A percentile compares a stretch with the other conserved stretches of the same genome.
phyloP scores from a whole-genome alignment of 2,888 invertebrate species.

The Drosophila flavopinicola region DNA sequence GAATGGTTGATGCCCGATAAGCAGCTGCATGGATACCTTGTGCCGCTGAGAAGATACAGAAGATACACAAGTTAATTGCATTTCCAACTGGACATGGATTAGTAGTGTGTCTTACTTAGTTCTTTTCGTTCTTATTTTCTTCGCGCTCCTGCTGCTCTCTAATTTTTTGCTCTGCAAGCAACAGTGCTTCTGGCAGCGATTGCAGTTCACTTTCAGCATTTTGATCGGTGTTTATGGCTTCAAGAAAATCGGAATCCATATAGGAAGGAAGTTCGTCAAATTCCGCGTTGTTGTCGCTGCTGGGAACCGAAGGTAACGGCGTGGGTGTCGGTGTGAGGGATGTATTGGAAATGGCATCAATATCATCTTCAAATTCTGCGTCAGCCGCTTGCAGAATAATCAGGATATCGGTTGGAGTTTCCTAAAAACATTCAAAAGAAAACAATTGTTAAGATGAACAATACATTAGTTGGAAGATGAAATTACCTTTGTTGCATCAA shows the following conservation, averaged over 20 bases:
- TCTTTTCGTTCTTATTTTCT: constrained; percentile 21
- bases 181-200: constrained; percentile 16
- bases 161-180: constrained; percentile 11
- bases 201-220: constrained; percentile 16
- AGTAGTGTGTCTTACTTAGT: constrained; percentile 33
- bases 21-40: background rate
- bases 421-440: constrained; percentile 49
- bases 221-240: constrained; percentile 17
- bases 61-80: background rate
- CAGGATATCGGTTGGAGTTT: constrained; percentile 83
- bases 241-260: constrained; percentile 18
- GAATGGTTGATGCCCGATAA: constrained; percentile 1
- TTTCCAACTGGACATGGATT: background rate
- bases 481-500: constrained; percentile 82
- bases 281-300: constrained; percentile 14
- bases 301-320: constrained; percentile 50
- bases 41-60: constrained; percentile 4
- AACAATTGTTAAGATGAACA: background rate
- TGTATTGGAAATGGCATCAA: constrained; percentile 74
- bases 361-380: constrained; percentile 75
- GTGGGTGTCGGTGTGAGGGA: constrained; percentile 77
- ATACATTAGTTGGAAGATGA: background rate
- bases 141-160: constrained; percentile 18
- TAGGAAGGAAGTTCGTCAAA: constrained; percentile 10
- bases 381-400: constrained; percentile 76